Percentiles rank a stretch among this genome's conserved stretches.
Conservation (phyloP, 1,140 invertebrate species). For the Neodiprion pinetum region DNA sequence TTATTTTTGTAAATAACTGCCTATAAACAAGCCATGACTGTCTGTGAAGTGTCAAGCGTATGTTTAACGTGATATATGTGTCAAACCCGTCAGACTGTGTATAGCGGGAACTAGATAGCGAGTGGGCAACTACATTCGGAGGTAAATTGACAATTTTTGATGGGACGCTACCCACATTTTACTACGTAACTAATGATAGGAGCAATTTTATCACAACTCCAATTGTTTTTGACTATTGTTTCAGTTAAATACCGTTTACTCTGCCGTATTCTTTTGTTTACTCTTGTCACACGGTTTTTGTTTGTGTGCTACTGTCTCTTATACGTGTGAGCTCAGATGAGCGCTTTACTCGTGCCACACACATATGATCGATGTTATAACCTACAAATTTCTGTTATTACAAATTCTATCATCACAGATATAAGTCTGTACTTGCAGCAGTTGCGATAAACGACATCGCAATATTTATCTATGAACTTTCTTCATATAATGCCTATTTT, state of each 20-base stretch:
- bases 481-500: background rate
- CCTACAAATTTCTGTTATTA: background rate
- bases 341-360: background rate
- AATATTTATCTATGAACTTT: background rate
- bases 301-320: background rate
- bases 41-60: background rate
- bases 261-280: background rate
- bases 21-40: background rate
- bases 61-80: background rate
- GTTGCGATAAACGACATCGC: background rate
- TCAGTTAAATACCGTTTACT: background rate
- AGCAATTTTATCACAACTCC: background rate
- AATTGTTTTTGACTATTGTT: background rate
- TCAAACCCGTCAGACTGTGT: background rate
- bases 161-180: conserved; percentile 43
- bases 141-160: conserved; percentile 54
- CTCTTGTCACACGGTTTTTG: background rate
- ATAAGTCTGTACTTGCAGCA: background rate
- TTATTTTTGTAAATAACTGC: conserved; percentile 5
- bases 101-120: conserved; percentile 27
- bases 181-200: background rate
- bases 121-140: conserved; percentile 50
- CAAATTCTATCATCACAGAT: background rate
- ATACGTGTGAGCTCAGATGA: background rate
- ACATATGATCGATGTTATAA: conserved; percentile 4